Evolutionary conservation across 2,888 invertebrate species (phyloP).

Genomic region (Tetragonula carbonaria): DNA sequence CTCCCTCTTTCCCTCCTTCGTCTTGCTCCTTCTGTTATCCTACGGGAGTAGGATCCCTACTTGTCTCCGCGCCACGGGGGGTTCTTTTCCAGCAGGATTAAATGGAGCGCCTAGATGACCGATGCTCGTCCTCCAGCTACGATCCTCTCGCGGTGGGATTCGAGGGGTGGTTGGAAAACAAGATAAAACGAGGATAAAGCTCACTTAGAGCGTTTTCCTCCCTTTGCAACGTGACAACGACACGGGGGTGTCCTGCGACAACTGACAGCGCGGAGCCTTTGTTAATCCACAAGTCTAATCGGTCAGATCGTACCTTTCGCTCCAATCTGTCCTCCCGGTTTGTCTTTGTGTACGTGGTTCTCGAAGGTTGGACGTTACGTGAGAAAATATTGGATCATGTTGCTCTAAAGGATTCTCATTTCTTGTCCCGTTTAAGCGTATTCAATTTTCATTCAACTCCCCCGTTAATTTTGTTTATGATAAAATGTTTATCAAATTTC

Average conservation of each 20-base stretch:
- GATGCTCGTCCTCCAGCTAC: conserved; percentile 75
- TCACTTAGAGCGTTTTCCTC: conserved; percentile 61
- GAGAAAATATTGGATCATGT: background rate
- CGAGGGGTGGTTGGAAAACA: conserved; percentile 76
- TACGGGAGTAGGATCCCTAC: conserved; percentile 76
- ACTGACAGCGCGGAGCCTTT: conserved; percentile 66
- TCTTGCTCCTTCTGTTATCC: conserved; percentile 75
- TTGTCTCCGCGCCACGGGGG: conserved; percentile 76
- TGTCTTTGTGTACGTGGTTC: background rate
- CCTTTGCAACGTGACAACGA: conserved; percentile 38
- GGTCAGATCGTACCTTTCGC: conserved; percentile 62
- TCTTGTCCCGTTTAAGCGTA: no score
- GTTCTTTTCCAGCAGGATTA: conserved; percentile 81
- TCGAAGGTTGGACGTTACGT: background rate
- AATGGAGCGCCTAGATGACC: conserved; percentile 83
- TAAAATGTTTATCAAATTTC: background rate
- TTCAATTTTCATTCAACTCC: background rate
- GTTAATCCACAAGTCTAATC: conserved; percentile 73
- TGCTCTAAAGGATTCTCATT: no score
- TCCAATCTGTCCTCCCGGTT: conserved; percentile 39
- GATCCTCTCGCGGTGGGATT: conserved; percentile 50
- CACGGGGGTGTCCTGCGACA: conserved; percentile 47
- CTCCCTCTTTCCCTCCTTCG: conserved; percentile 19
- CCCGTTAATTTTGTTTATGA: background rate
- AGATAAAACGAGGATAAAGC: conserved; percentile 83